Base-by-base conservation (phyloP, 2,888 invertebrate species). In the Drosophila differens region DNA sequence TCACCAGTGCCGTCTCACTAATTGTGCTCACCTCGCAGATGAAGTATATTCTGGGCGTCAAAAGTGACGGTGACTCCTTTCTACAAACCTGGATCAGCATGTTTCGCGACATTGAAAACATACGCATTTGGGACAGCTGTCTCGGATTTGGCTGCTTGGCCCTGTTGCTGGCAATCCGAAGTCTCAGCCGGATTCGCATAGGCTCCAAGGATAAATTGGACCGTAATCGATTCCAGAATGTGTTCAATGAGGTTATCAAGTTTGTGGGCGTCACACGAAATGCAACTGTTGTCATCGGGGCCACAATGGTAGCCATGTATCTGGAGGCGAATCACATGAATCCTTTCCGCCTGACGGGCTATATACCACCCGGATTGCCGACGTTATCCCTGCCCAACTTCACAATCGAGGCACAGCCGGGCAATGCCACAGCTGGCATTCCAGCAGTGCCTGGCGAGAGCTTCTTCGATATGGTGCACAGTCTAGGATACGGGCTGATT, bases 21-120 rank as follows among this genome's bases (percentile, higher is more conserved):
- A 97, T 98, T 90, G 97, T 98, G 81, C 95, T 97, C 60, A 96
- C 97, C 0, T 97, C 97, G 25, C 98, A 98, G 94, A 94, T 98
- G 67, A 97, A 97, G 93, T 97, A 97, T 91, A 94, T 97, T 74
- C 94, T 97, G 69, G 97, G 97, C 1, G 96, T 97, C 74, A 90
- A 93, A 39, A 96, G 96, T 28, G 94, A 94, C 10, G 97, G 97
- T 9, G 94, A 94, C 37, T 97, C 97, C 0, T 97, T 98, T 91
- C 91, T 97, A 55, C 95, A 96, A 84, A 96, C 96, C 91, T 97
- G 97, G 96, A 95, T 95, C 57, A 96, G 96, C 71, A 95, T 98
- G 74, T 95, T 95, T 83, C 91, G 94, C 47, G 95, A 97, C 89
- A 95, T 97, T 68, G 94, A 95, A 69, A 93, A 95, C 63, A 95